A percentile compares a stretch with the other conserved stretches of the same genome.
phyloP scores from a whole-genome alignment of 2,113 vertebrate species.

The Erpornis zantholeuca region DNA sequence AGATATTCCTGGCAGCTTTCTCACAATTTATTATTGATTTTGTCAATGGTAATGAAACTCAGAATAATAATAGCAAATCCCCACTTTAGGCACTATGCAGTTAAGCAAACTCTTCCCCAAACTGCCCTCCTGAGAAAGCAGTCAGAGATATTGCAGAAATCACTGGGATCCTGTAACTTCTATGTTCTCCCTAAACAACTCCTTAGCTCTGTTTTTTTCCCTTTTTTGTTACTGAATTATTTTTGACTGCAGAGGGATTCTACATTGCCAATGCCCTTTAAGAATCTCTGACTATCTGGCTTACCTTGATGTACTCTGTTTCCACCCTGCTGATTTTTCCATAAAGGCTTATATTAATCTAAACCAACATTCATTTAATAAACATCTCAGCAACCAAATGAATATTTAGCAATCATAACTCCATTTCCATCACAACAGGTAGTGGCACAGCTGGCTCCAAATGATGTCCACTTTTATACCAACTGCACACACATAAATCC shows the following conservation, averaged over 20 bases:
- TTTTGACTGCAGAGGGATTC: neutral
- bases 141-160: neutral
- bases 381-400: neutral
- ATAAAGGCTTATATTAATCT: neutral
- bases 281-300: neutral
- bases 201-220: rapidly evolving
- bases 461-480: neutral
- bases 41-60: neutral
- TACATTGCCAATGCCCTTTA: neutral
- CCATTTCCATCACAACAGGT: neutral
- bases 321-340: neutral
- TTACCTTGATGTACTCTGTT: neutral
- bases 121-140: neutral
- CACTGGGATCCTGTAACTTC: neutral
- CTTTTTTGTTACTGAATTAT: neutral
- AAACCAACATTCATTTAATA: neutral
- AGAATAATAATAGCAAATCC: neutral
- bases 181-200: neutral
- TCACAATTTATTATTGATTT: neutral
- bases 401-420: neutral
- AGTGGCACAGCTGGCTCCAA: neutral
- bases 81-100: neutral
- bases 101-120: neutral
- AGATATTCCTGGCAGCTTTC: neutral
- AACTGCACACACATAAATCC: neutral